A percentile compares a stretch with the other conserved stretches of the same genome.
Conservation (phyloP, 2,888 invertebrate species). For the Synanthedon formicaeformis region DNA sequence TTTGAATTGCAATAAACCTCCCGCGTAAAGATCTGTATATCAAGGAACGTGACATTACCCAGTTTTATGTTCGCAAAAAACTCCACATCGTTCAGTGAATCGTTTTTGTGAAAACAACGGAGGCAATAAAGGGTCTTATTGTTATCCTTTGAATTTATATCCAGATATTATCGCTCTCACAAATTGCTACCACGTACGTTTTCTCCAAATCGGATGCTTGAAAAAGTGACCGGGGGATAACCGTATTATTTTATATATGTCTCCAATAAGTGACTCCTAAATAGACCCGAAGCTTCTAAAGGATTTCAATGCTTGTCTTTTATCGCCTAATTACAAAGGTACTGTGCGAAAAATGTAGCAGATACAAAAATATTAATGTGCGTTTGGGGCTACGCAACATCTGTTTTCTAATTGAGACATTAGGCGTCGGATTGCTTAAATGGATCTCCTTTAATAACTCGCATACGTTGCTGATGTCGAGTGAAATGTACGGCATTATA, state of each 20-base stretch:
- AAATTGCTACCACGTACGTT: slow-evolving; percentile 58
- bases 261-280: background rate
- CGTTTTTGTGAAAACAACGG: slow-evolving; percentile 65
- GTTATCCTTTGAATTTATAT: slow-evolving; percentile 69
- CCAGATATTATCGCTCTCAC: slow-evolving; percentile 64
- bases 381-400: slow-evolving; percentile 36
- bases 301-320: too few species aligned
- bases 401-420: slow-evolving; percentile 65
- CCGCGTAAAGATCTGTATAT: slow-evolving; percentile 47
- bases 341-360: background rate
- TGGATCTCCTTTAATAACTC: slow-evolving; percentile 54
- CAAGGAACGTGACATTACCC: slow-evolving; percentile 49
- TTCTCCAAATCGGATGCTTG: slow-evolving; percentile 43
- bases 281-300: too few species aligned
- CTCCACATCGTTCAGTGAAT: slow-evolving; percentile 46
- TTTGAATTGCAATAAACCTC: slow-evolving; percentile 31
- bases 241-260: slow-evolving; percentile 20
- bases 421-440: slow-evolving; percentile 48
- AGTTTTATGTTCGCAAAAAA: slow-evolving; percentile 57
- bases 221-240: slow-evolving; percentile 49
- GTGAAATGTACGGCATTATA: slow-evolving; percentile 38
- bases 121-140: slow-evolving; percentile 66
- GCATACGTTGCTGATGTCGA: slow-evolving; percentile 52
- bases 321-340: too few species aligned
- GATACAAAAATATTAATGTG: slow-evolving; percentile 35